Evolutionary conservation across 2,797 vertebrate genomes (phyloP), one percentile per base, ranked within the genome.

Genomic region (Pipistrellus nathusii): DNA sequence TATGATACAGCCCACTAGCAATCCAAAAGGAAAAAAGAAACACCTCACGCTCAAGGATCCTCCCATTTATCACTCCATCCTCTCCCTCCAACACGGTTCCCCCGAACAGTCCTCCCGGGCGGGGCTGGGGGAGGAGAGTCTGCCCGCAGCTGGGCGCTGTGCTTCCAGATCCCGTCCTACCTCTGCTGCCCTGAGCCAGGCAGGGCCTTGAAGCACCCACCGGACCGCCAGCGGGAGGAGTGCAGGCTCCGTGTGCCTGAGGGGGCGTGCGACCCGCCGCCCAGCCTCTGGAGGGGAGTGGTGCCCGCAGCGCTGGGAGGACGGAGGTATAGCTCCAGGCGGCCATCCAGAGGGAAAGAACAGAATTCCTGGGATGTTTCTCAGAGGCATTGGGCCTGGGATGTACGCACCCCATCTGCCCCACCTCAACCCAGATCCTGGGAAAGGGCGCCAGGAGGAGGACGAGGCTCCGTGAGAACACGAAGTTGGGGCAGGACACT

Each of bases 281-380:
- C n/a, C 1, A 48, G 18, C 55, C 48, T 69, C 15, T 44, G 92
- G 85, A 64, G 38, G 48, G 23, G 48, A n/a, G 32, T n/a, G 59
- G 55, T 11, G 48, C 8, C 48, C 64, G 48, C 59, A 75, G 57
- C 51, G 71, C 95, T 1, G 21, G 96, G 95, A 92, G 96, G 95
- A 92, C 57, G 92, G 85, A 97, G 97, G 91, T 83, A 25, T 1
- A 41, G 62, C 27, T 55, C 57, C 68, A 85, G 9, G 81, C 95
- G 72, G 55, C 90, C 91, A n/a, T 6, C 69, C 75, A 80, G 80
- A 96, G 53, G 82, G 95, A 97, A 92, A 97, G 53, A 64, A 95
- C 66, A 88, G 90, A 95, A 41, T 0, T 0, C 76, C 84, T 91
- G 53, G 72, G 92, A 90, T 46, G 89, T 78, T 14, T 59, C 88